Evolutionary conservation across 1,140 invertebrate species (phyloP).

Genomic region (Drosophila biarmipes): DNA sequence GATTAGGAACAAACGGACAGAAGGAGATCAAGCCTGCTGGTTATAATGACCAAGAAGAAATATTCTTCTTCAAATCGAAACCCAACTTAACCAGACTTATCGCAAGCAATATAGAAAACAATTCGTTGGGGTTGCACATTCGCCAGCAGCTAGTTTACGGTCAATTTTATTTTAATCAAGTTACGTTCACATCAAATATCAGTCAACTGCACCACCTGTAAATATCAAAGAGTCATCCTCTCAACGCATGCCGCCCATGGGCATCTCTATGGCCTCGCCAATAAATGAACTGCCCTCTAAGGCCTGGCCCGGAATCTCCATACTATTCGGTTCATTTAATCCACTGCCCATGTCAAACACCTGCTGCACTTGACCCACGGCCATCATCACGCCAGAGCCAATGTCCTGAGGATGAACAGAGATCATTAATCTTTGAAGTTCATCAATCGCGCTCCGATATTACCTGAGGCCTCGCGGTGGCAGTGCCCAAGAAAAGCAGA

Average conservation of each 20-base stretch:
- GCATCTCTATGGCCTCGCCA: conserved; percentile 51
- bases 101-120: too few species aligned
- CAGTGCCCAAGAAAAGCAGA: conserved; percentile 1
- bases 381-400: conserved; percentile 48
- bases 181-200: not conserved
- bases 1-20: too few species aligned
- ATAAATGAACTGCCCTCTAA: conserved; percentile 32
- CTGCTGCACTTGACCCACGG: conserved; percentile 50
- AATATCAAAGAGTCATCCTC: not conserved
- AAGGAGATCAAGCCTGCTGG: too few species aligned
- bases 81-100: too few species aligned
- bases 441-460: not conserved
- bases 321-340: conserved; percentile 26
- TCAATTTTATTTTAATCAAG: not conserved
- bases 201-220: not conserved
- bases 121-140: too few species aligned
- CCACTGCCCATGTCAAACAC: conserved; percentile 57
- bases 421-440: not conserved
- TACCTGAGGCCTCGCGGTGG: conserved; percentile 28
- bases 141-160: too few species aligned
- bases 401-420: conserved; percentile 44
- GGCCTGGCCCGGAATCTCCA: conserved; percentile 55
- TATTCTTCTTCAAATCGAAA: too few species aligned
- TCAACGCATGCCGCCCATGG: not conserved
- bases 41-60: too few species aligned